A percentile compares a stretch with the other conserved stretches of the same genome.
These are phyloP conservation scores for Augochlorella aurata DNA, from an alignment of 2,888 invertebrate species.

Conservation along the genomic window DNA sequence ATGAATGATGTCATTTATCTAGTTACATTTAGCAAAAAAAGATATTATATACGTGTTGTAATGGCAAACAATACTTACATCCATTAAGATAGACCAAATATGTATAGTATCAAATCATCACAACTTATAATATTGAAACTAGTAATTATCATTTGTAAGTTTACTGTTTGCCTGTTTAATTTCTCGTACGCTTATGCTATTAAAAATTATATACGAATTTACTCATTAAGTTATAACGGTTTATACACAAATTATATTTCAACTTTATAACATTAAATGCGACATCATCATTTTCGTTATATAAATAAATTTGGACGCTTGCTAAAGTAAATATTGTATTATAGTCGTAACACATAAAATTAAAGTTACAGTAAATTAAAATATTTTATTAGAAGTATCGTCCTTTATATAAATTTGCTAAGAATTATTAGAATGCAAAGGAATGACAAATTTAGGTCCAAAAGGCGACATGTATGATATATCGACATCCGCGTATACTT, in stretches of 20 bases:
- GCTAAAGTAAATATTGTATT: conserved; percentile 22
- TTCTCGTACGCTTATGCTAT: conserved; percentile 16
- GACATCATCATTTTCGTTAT: conserved; percentile 17
- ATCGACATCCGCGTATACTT: conserved; percentile 89
- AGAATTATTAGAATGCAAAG: conserved; percentile 84
- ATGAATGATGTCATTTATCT: not conserved
- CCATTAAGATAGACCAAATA: conserved; percentile 35
- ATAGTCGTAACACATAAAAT: conserved; percentile 30
- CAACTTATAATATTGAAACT: conserved; percentile 21
- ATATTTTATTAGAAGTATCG: conserved; percentile 29
- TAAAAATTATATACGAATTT: conserved; percentile 25
- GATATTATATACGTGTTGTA: conserved; percentile 23
- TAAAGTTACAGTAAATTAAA: conserved; percentile 43
- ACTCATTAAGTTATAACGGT: conserved; percentile 36
- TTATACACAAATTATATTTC: conserved; percentile 30
- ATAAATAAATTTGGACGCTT: conserved; percentile 32
- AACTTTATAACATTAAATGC: conserved; percentile 43
- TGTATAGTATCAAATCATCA: conserved; percentile 8
- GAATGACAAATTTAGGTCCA: conserved; percentile 91
- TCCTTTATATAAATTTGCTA: conserved; percentile 71
- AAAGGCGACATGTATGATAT: conserved; percentile 93
- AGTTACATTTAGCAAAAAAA: conserved; percentile 18
- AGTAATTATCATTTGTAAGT: conserved; percentile 1
- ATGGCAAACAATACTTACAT: conserved; percentile 11
- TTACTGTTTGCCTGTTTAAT: not conserved